Evolutionary conservation across 2,797 vertebrate species (phyloP).

Genomic region (Sebastolobus altivelis): DNA sequence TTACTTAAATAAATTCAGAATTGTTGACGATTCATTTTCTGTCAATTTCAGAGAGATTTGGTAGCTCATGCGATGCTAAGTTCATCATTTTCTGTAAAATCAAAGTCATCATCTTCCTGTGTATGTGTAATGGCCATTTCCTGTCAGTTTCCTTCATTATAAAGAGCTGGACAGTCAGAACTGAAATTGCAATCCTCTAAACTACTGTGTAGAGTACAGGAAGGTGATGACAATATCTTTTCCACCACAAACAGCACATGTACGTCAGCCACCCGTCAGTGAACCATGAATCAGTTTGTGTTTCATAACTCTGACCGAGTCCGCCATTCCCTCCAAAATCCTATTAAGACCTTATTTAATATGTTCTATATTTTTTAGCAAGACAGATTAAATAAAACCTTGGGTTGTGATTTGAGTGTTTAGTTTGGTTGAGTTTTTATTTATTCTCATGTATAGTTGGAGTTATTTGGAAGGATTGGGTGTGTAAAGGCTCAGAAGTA

Average conservation of each 20-base stretch:
- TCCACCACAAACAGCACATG: background rate
- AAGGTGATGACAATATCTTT: background rate
- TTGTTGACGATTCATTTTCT: background rate
- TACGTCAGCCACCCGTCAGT: background rate
- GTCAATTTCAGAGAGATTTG: background rate
- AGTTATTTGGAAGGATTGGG: background rate
- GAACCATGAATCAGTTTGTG: background rate
- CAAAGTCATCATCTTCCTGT: background rate
- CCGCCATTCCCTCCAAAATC: background rate
- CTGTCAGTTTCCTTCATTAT: background rate
- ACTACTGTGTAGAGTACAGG: background rate
- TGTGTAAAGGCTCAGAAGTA: background rate
- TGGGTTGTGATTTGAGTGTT: background rate
- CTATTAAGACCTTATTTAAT: background rate
- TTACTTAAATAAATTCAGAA: background rate
- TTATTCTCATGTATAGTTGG: background rate
- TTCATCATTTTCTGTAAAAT: background rate
- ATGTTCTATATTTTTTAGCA: background rate
- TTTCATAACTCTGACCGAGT: background rate
- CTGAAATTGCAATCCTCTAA: background rate
- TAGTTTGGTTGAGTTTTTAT: background rate
- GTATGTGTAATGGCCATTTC: background rate
- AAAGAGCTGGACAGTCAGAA: background rate
- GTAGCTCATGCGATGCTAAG: too few relatives aligned
- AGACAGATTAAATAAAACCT: background rate